Evolutionary conservation across 92 coral and sea anemone species (phyloP), one percentile per base, ranked within the genome.

Genomic region (Montipora capitata): DNA sequence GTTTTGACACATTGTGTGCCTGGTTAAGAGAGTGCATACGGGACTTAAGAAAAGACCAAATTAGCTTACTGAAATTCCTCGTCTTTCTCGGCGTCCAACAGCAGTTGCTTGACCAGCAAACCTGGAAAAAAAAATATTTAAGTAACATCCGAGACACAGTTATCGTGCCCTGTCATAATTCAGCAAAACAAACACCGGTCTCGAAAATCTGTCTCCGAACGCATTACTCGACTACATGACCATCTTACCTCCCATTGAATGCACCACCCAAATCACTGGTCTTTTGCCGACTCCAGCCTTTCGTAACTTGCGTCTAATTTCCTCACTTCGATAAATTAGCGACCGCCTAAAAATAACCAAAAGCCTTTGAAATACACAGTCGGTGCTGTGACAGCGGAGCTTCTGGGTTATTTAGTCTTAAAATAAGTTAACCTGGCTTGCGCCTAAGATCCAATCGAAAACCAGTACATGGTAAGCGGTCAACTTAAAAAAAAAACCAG

Each of bases 211-310:
- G 35, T 27, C 2, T 48, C 10, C 10, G 52, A 48, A 48, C 6
- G 52, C 52, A 5, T 10, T 10, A 5, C 52, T 10, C 6, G 10
- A 5, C 52, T 48, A 48, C 0, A 5, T 5, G 10, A 5, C 6
- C 52, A 48, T 16, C 94, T 58, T 71, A 97, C 99, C 99, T 90
- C 99, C 99, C 98, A 97, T 95, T 7, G 99, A 97, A 66, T 97
- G 99, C 3, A 94, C 90, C 42, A 97, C 75, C 99, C 99, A 97
- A 7, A 97, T 92, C 2, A 97, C 98, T 0, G 99, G 99, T 74
- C 98, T 92, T 80, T 92, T 93, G 13, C 99, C 99, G 11, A 97
- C 93, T 10, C 99, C 99, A 15, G 99, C 99, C 38, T 84, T 89
- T 7, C 89, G 86, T 27, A 97, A 87, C 80, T 95, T 97, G 81